Evolutionary conservation across 64 coral and sea anemone genomes (phyloP).

Genomic region (Dendrophyllia cribrosa): DNA sequence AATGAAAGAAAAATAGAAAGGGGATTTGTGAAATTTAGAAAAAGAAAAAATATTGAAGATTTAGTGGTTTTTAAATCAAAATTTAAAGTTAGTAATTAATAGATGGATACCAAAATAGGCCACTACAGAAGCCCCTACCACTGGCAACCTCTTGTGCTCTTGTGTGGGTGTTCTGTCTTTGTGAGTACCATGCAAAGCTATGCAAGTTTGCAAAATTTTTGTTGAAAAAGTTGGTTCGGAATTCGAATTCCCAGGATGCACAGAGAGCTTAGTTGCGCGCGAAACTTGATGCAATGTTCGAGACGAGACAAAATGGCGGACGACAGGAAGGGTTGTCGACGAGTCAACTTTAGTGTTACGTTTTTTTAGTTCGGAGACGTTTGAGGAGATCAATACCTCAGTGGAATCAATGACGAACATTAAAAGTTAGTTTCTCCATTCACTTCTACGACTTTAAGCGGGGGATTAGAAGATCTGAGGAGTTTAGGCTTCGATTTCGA

Average conservation of each 20-base stretch:
- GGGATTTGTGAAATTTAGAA: too few species aligned
- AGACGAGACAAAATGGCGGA: conserved; percentile 37
- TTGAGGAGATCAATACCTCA: neutral
- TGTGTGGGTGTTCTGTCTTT: too few species aligned
- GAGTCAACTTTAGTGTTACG: neutral
- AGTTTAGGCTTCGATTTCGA: neutral
- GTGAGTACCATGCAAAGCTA: too few species aligned
- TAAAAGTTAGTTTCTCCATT: neutral
- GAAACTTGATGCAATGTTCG: conserved; percentile 49
- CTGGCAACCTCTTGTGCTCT: too few species aligned
- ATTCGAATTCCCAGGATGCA: neutral
- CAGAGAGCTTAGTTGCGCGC: conserved; percentile 10
- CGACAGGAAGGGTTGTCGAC: neutral
- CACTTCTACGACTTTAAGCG: neutral
- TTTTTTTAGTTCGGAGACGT: neutral
- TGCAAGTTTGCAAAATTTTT: too few species aligned
- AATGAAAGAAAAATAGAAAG: too few species aligned
- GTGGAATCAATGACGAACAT: neutral
- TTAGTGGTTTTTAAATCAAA: too few species aligned
- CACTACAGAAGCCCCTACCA: too few species aligned
- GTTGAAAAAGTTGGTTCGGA: too few species aligned
- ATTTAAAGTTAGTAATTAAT: too few species aligned
- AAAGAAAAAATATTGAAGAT: too few species aligned
- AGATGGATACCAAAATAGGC: too few species aligned
- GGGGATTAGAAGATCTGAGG: neutral